These are phyloP conservation scores for Calcarius lapponicus DNA, from an alignment of 2,797 vertebrate species.

Conservation along the genomic window DNA sequence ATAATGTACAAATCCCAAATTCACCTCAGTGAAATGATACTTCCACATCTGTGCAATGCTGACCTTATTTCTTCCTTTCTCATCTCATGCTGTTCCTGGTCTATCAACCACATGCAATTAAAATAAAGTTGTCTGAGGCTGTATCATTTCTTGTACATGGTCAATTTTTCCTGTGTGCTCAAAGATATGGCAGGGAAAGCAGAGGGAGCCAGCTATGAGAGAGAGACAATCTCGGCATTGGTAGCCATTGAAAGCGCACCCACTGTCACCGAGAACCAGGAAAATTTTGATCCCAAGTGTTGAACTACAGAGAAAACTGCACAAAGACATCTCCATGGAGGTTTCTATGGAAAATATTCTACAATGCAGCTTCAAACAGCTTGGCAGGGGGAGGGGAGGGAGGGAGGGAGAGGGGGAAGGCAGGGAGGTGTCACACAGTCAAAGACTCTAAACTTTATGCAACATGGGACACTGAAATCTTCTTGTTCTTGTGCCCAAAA, in stretches of 20 bases:
- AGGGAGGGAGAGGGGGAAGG: neutral
- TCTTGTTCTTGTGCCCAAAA: neutral
- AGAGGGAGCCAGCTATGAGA: neutral
- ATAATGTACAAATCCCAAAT: neutral
- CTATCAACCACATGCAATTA: neutral
- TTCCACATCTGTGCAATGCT: neutral
- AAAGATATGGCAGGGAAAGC: neutral
- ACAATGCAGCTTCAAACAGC: neutral
- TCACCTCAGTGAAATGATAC: neutral
- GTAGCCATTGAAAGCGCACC: neutral
- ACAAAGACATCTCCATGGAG: neutral
- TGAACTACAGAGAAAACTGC: neutral
- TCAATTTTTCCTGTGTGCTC: neutral
- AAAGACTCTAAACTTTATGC: neutral
- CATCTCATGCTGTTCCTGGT: neutral
- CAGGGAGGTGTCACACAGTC: neutral
- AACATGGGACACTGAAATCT: neutral
- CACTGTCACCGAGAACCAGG: neutral
- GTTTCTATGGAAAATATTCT: slow-evolving; percentile 8
- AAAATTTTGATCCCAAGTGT: neutral
- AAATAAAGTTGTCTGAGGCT: neutral
- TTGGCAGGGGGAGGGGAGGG: accelerated
- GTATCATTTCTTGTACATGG: neutral
- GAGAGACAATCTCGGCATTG: neutral
- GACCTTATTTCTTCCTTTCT: slow-evolving; percentile 15